Evolutionary conservation across 2,797 vertebrate genomes (phyloP), one percentile per base, ranked within the genome.

Genomic region (Cossypha niveicapilla): DNA sequence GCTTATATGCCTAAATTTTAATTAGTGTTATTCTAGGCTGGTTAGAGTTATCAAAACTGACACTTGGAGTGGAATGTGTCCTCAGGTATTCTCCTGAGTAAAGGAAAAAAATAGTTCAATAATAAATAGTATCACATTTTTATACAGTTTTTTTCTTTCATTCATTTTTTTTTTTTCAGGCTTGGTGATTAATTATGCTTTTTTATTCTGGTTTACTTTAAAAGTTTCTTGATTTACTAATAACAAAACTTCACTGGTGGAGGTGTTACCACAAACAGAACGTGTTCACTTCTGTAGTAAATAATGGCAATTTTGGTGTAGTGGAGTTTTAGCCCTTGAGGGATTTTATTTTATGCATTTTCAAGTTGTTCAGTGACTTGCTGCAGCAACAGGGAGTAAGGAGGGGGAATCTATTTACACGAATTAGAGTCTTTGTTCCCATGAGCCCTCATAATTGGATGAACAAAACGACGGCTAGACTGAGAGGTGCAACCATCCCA

Each of bases 261-360:
- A 87, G 12, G 23, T 44, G 5, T 48, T 30, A 25, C 21, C 13
- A 16, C 2, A 3, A 84, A 44, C 6, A 50, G 53, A 88, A 77
- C 44, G 18, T 14, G 23, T 70, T 81, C n/a, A 32, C 17, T 87
- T 78, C 27, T 68, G 17, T 48, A 84, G 34, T 74, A 90, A 86
- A 41, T 48, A 81, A 37, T 34, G 45, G 34, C 37, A 80, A 70
- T 80, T 90, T 83, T 56, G 42, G 39, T 62, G 51, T 61, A 70
- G 84, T n/a, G 12, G 56, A 72, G 35, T 66, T 94, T 76, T 79
- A 82, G 24, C 17, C 78, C n/a, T 56, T 34, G 27, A 28, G 60
- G 60, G 28, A 79, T 87, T 94, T 93, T 86, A 54, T 81, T 91
- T 86, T 66, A 61, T 75, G 51, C 39, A 21, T 89, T 94, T 96